Evolutionary conservation across 2,888 invertebrate species (phyloP), one percentile per base, ranked within the genome.

Genomic region (Neoitamus cyanurus): DNA sequence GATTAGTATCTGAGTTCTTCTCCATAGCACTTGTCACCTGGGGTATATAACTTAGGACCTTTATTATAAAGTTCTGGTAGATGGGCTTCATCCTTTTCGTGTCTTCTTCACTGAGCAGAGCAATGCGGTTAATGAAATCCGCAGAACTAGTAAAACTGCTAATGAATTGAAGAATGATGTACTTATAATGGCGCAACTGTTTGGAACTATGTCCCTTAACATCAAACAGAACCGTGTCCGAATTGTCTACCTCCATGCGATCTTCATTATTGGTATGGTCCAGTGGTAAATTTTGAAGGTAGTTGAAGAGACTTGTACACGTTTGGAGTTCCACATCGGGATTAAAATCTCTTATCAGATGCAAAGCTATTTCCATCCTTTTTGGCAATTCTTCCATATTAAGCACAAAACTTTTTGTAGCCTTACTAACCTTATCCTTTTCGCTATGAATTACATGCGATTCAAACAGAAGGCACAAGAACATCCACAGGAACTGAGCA

Each of bases 151-250:
- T 92, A 48, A 97, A 92, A 20, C 92, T 93, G 7, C 94, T 94
- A 78, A 97, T 92, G 87, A 96, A 96, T 31, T 95, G 95, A 20
- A 97, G 92, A 30, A 95, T 92, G 0, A 95, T 93, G 88, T 97
- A 97, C 91, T 96, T 97, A 90, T 95, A 97, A 90, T 97, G 97
- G 1, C 97, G 93, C 83, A 97, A 92, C 87, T 97, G 96, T 88
- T 96, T 95, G 0, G 95, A 93, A 0, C 94, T 94, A 87, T 94
- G 94, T 0, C 92, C 92, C 6, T 92, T 92, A 0, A 95, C 92
- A 88, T 95, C 93, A 87, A 95, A 95, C 77, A 95, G 92, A 4
- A 87, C 85, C 0, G 87, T 86, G 31, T 89, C 89, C 2, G 86
- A 83, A 36, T 84, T 83, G 68, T 88, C 87, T 0, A 91, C 88